phyloP scores from a whole-genome alignment of 2,888 invertebrate species.

The Ommatoiulus sabulosus region DNA sequence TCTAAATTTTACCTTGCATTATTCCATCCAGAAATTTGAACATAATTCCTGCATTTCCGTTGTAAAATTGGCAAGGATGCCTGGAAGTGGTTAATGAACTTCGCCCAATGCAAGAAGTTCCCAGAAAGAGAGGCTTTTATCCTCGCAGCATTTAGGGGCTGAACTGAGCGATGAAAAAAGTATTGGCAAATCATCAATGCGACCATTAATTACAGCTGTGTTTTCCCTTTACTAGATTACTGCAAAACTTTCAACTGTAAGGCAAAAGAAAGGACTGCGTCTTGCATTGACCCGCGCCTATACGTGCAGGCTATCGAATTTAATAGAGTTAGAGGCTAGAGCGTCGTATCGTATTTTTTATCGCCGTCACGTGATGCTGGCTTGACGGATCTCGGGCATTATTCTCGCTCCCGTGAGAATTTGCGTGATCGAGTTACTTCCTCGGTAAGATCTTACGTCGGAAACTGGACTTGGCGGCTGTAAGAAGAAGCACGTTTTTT shows the following conservation, averaged over 20 bases:
- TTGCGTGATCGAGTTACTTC: constrained; percentile 52
- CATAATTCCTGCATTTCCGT: too few species aligned
- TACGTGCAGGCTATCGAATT: constrained; percentile 25
- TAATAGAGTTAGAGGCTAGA: constrained; percentile 47
- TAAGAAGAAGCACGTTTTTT: neutral
- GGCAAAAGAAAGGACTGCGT: neutral
- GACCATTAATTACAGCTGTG: constrained; percentile 54
- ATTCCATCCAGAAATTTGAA: too few species aligned
- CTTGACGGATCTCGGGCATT: constrained; percentile 51
- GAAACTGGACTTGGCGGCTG: constrained; percentile 23
- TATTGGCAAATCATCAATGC: constrained; percentile 53
- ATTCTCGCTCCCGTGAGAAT: constrained; percentile 53
- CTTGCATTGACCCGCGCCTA: neutral
- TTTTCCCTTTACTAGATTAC: constrained; percentile 48
- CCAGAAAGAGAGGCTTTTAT: neutral
- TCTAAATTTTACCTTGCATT: too few species aligned
- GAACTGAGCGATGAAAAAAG: constrained; percentile 10
- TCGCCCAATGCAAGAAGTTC: neutral
- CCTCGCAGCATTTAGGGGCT: neutral
- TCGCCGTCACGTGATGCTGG: constrained; percentile 45
- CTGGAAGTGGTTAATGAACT: neutral
- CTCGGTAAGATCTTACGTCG: constrained; percentile 1
- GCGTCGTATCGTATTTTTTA: constrained; percentile 51
- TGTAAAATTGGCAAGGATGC: too few species aligned
- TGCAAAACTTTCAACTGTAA: constrained; percentile 25